Evolutionary conservation across 2,797 vertebrate species (phyloP).

Genomic region (Rousettus madagascariensis): DNA sequence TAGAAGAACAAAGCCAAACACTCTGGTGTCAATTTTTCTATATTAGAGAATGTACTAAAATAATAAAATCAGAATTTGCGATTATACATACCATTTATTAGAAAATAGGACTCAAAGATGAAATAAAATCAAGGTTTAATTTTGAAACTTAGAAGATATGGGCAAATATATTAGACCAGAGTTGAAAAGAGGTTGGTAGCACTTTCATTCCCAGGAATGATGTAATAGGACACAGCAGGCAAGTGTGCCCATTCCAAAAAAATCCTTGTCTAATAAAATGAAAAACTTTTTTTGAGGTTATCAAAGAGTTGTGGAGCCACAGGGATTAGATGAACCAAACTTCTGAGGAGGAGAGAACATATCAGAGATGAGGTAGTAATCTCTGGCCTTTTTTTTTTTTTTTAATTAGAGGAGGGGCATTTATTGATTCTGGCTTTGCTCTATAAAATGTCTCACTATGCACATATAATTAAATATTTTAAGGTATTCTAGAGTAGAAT

Average conservation of each 20-base stretch:
- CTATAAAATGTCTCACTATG: background rate
- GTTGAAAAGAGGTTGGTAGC: background rate
- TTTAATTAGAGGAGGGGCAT: background rate
- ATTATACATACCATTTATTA: slow-evolving; percentile 13
- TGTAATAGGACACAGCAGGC: background rate
- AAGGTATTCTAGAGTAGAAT: background rate
- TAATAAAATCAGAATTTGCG: slow-evolving; percentile 29
- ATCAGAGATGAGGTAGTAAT: background rate
- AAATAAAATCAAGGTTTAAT: slow-evolving; percentile 46
- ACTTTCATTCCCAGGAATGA: background rate
- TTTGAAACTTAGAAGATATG: slow-evolving; percentile 34
- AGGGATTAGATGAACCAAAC: background rate
- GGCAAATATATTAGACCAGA: background rate
- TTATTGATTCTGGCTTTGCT: background rate
- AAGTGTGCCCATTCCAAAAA: background rate
- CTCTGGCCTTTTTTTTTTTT: background rate
- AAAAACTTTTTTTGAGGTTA: background rate
- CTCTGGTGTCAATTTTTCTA: background rate
- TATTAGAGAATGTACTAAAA: background rate
- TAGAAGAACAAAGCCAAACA: background rate
- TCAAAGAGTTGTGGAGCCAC: background rate
- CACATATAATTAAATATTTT: background rate
- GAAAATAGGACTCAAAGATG: slow-evolving; percentile 23
- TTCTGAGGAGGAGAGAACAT: background rate
- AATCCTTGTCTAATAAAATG: background rate